Conservation (phyloP, 2,888 invertebrate genomes). For the Harpalus rubripes region DNA sequence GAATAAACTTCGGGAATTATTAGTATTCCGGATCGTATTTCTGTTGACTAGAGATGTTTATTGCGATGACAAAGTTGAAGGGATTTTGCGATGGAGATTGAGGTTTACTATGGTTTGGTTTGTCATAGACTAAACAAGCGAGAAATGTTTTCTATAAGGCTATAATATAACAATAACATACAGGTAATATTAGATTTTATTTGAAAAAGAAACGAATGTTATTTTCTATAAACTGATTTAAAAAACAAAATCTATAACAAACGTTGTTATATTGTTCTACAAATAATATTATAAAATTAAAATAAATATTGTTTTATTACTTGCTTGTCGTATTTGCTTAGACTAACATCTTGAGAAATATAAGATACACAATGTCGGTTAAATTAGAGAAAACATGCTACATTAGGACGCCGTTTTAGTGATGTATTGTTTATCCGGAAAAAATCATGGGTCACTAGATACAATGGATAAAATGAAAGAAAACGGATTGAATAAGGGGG, state of each 20-base stretch:
- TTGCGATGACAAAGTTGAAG: background rate
- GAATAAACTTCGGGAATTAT: conserved; percentile 52
- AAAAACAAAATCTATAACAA: background rate
- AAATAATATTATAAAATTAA: background rate
- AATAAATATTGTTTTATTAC: too few species aligned
- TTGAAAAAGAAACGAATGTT: background rate
- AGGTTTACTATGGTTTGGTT: background rate
- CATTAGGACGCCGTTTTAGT: too few species aligned
- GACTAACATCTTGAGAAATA: too few species aligned
- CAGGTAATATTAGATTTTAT: background rate
- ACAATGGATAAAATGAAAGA: too few species aligned
- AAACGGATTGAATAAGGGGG: too few species aligned
- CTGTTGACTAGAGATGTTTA: conserved; percentile 11
- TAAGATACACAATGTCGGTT: too few species aligned
- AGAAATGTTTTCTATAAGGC: background rate
- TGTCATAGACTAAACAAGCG: background rate
- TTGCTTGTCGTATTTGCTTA: too few species aligned
- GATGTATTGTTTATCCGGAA: too few species aligned
- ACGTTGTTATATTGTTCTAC: background rate
- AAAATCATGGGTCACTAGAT: too few species aligned
- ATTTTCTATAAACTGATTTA: background rate
- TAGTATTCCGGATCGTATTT: conserved; percentile 47
- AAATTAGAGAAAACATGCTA: too few species aligned
- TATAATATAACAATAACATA: background rate
- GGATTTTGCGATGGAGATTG: background rate